These are phyloP conservation scores for Eubasilissa splendida DNA, from an alignment of 2,888 invertebrate genomes.

Conservation along the genomic window DNA sequence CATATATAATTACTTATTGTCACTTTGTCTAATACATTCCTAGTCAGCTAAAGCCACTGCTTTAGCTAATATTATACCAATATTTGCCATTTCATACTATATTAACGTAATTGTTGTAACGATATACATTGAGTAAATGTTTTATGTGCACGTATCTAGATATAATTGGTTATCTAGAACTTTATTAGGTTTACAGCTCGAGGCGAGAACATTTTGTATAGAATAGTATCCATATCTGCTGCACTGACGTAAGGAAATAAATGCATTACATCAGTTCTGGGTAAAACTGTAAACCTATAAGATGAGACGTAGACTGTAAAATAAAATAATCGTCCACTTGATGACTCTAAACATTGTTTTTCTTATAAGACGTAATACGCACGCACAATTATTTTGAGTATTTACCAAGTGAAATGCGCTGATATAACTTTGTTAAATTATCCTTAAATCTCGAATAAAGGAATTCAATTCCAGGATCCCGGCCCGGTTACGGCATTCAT, in stretches of 20 bases:
- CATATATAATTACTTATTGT: slow-evolving; percentile 48
- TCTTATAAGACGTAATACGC: no score
- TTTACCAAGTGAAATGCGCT: no score
- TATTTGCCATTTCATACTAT: slow-evolving; percentile 48
- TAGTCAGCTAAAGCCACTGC: slow-evolving; percentile 55
- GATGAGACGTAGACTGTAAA: neutral
- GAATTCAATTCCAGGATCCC: no score
- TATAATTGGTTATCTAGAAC: slow-evolving; percentile 7
- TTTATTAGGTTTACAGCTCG: slow-evolving; percentile 10
- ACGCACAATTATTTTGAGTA: no score
- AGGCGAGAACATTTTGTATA: neutral
- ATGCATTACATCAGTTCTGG: neutral
- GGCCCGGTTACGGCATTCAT: no score
- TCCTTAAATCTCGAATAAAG: no score
- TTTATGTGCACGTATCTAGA: slow-evolving; percentile 35
- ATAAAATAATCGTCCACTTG: neutral
- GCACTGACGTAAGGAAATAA: neutral
- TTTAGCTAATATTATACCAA: slow-evolving; percentile 50
- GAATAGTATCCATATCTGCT: slow-evolving; percentile 14
- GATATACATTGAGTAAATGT: slow-evolving; percentile 22
- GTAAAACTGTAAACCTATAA: no score
- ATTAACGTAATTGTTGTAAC: slow-evolving; percentile 17
- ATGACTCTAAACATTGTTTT: no score
- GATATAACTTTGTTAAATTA: no score
- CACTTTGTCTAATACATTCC: slow-evolving; percentile 55